A percentile compares a stretch with the other conserved stretches of the same genome.
Evolutionary conservation across 2,797 vertebrate species (phyloP).

Genomic region (Mus spretus): DNA sequence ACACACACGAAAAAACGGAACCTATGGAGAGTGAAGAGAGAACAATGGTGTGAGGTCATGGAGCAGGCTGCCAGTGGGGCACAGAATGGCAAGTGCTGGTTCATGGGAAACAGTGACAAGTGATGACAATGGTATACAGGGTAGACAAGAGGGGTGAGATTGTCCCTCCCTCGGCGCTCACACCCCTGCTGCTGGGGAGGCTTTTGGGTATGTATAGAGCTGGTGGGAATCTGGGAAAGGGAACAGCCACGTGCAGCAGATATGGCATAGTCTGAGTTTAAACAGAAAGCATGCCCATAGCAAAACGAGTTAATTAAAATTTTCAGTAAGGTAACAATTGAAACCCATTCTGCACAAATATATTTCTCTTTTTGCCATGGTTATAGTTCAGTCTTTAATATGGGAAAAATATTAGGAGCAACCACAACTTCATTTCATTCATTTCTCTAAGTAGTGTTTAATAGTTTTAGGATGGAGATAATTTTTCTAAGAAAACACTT

Average conservation of each 20-base stretch:
- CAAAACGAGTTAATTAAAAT: conserved; percentile 74
- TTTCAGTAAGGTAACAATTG: conserved; percentile 68
- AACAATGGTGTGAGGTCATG: conserved; percentile 69
- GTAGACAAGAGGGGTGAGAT: conserved; percentile 73
- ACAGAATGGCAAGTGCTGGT: conserved; percentile 78
- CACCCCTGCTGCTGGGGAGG: conserved; percentile 77
- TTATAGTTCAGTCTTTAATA: conserved; percentile 76
- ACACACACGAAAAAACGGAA: conserved; percentile 31
- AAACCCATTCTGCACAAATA: conserved; percentile 56
- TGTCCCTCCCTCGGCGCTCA: conserved; percentile 69
- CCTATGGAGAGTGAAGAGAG: conserved; percentile 56
- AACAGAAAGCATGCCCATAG: conserved; percentile 71
- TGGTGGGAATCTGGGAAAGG: conserved; percentile 82
- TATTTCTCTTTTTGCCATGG: conserved; percentile 19
- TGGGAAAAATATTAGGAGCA: background rate
- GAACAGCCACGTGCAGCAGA: conserved; percentile 52
- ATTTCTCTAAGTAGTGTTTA: conserved; percentile 60
- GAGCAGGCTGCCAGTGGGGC: conserved; percentile 13
- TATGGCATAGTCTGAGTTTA: conserved; percentile 38
- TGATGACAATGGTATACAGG: conserved; percentile 83
- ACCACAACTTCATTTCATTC: conserved; percentile 56
- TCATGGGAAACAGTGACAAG: conserved; percentile 87
- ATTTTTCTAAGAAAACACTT: conserved; percentile 66
- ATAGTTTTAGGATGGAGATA: conserved; percentile 66
- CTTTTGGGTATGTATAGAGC: conserved; percentile 83